These are phyloP conservation scores for Colaptes auratus DNA, from an alignment of 2,113 vertebrate genomes.

Conservation along the genomic window DNA sequence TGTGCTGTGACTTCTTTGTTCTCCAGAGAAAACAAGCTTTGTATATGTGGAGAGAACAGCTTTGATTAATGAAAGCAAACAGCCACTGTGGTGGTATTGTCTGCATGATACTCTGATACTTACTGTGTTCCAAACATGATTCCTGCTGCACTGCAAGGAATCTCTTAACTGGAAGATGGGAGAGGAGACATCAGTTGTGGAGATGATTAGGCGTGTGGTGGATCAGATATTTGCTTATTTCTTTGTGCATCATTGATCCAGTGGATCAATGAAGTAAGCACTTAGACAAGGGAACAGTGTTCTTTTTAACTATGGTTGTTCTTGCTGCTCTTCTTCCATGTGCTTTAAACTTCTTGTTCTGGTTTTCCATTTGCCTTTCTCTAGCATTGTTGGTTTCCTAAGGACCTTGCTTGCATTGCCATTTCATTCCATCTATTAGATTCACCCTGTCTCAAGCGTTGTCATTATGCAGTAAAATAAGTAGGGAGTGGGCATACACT, in stretches of 20 bases:
- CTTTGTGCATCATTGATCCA: neutral
- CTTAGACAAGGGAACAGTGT: neutral
- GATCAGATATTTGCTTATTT: neutral
- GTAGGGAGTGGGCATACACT: neutral
- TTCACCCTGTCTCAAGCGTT: neutral
- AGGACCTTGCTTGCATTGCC: neutral
- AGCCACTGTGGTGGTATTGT: constrained; percentile 26
- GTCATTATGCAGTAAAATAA: neutral
- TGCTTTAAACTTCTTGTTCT: neutral
- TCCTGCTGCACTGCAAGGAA: neutral
- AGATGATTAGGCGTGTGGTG: neutral
- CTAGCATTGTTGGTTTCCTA: neutral
- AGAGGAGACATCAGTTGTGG: neutral
- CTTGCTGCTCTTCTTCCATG: neutral
- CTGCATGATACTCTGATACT: neutral
- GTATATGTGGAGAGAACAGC: constrained; percentile 1
- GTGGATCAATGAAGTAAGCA: neutral
- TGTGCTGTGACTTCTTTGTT: constrained; percentile 32
- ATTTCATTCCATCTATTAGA: neutral
- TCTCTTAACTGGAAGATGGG: neutral
- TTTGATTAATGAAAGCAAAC: constrained; percentile 58
- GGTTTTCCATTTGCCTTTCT: neutral
- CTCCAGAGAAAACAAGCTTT: constrained; percentile 53
- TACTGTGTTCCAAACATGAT: neutral
- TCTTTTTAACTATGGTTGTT: neutral